A percentile compares a stretch with the other conserved stretches of the same genome.
These are phyloP conservation scores for Nesidiocoris tenuis DNA, from an alignment of 2,888 invertebrate genomes.

Conservation along the genomic window DNA sequence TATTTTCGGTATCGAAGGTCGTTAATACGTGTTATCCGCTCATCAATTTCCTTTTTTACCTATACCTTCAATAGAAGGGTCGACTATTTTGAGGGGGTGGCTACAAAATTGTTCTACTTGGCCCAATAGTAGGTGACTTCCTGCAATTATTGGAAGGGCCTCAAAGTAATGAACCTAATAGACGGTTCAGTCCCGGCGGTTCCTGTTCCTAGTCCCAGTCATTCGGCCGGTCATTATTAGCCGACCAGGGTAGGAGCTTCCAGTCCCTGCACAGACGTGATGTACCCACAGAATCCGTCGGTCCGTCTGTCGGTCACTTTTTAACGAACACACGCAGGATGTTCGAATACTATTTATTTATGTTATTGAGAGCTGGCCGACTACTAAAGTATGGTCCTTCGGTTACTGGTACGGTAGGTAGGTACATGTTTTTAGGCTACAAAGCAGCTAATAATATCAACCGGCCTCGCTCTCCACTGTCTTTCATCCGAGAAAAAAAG, in stretches of 20 bases:
- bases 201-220: no score
- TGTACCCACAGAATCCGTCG: neutral
- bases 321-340: neutral
- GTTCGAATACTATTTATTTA: neutral
- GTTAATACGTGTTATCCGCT: slow-evolving; percentile 36
- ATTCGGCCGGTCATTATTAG: slow-evolving; percentile 40
- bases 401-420: no score
- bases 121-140: slow-evolving; percentile 37
- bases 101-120: slow-evolving; percentile 40
- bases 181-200: slow-evolving; percentile 24
- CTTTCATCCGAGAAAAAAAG: no score
- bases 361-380: no score
- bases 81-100: slow-evolving; percentile 28
- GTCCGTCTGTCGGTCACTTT: neutral
- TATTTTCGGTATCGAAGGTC: slow-evolving; percentile 13
- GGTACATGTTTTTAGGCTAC: no score
- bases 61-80: slow-evolving; percentile 24
- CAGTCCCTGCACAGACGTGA: neutral
- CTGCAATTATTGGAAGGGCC: slow-evolving; percentile 39
- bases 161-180: slow-evolving; percentile 40
- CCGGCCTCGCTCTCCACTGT: no score
- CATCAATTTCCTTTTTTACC: slow-evolving; percentile 16
- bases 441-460: no score
- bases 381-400: no score
- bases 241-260: neutral